These are phyloP conservation scores for Chrysodeixis includens DNA, from an alignment of 2,888 invertebrate genomes.

Conservation along the genomic window DNA sequence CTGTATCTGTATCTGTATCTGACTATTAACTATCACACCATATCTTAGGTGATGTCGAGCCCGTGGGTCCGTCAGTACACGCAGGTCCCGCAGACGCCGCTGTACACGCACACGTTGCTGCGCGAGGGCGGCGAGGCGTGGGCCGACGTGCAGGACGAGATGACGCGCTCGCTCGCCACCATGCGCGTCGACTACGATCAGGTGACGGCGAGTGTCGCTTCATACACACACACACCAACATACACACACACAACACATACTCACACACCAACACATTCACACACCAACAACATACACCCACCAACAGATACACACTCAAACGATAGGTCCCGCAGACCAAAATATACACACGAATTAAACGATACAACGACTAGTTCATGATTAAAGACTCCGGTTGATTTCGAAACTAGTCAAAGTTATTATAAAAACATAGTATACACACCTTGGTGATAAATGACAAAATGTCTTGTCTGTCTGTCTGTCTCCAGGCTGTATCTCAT, in stretches of 20 bases:
- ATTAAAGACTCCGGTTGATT: too few relatives aligned
- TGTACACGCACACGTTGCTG: conserved; percentile 96
- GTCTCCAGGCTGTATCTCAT: too few relatives aligned
- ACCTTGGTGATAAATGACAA: too few relatives aligned
- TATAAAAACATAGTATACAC: too few relatives aligned
- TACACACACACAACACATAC: neutral
- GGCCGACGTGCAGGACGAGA: conserved; percentile 99
- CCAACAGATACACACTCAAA: neutral
- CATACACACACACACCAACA: neutral
- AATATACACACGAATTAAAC: too few relatives aligned
- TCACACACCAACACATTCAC: neutral
- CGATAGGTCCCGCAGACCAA: too few relatives aligned
- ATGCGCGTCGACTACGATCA: conserved; percentile 99
- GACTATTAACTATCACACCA: too few relatives aligned
- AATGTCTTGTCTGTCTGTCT: too few relatives aligned
- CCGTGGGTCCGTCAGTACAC: conserved; percentile 91
- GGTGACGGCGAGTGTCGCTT: conserved; percentile 75
- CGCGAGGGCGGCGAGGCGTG: conserved; percentile 97
- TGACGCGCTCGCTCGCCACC: conserved; percentile 98
- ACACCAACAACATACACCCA: neutral
- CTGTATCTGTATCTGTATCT: too few relatives aligned
- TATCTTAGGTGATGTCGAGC: conserved; percentile 81
- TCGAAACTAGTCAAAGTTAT: too few relatives aligned
- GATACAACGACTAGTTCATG: too few relatives aligned
- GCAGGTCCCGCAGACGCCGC: conserved; percentile 97